Evolutionary conservation across 2,113 vertebrate genomes (phyloP), one percentile per base, ranked within the genome.

Genomic region (Peromyscus californicus): DNA sequence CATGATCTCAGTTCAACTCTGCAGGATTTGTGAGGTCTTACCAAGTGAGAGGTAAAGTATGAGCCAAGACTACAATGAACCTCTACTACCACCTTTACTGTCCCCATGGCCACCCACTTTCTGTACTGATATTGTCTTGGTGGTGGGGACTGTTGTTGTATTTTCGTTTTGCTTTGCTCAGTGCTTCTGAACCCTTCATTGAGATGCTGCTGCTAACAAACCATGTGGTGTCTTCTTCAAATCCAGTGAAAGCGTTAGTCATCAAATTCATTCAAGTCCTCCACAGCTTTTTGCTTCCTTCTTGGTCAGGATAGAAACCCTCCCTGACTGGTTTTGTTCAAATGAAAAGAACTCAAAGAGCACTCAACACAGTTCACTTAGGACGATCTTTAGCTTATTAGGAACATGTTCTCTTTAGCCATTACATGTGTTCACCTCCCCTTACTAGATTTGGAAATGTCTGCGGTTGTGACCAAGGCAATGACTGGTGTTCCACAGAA

Each of bases 301-400:
- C 19, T 19, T 65, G n/a, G 36, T 72, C 39, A 80, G 75, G 93
- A 72, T 78, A 59, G 86, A 92, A 91, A 79, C 39, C 7, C 4
- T 92, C 16, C 33, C 67, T 22, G 8, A 67, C 5, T 33, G 22
- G 39, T 76, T 93, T 33, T 83, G 90, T 7, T 75, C 69, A 90
- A 63, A 89, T 57, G n/a, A 79, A 83, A 93, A 24, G 54, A 96
- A 90, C 48, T 96, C 10, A 78, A 84, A 84, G 85, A 85, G 26
- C 70, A 83, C 31, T 78, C 19, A 3, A 5, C 86, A n/a, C 2
- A 36, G 7, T 65, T 90, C 12, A 63, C 45, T 88, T 39, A 21
- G 70, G 84, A 82, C 45, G 48, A 51, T 84, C 42, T 36, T 79
- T 72, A 39, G 33, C 61, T 90, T 75, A 13, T 88, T 70, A 72